These are phyloP conservation scores for Nephrotoma guestfalica DNA, from an alignment of 2,888 invertebrate species.

Conservation along the genomic window DNA sequence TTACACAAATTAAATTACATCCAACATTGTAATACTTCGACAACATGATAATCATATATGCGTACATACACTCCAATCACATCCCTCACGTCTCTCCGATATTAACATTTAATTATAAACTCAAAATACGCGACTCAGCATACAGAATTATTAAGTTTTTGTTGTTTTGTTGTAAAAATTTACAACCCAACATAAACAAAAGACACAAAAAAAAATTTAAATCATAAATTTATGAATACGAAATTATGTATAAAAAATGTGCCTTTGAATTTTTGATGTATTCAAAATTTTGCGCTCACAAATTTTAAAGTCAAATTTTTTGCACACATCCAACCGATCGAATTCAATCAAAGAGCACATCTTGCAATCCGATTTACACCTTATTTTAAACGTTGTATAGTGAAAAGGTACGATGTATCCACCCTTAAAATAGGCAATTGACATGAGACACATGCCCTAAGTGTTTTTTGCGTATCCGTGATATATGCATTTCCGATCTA, in stretches of 20 bases:
- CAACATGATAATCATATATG: too few relatives aligned
- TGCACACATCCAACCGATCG: background rate
- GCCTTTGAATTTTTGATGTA: background rate
- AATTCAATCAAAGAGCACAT: background rate
- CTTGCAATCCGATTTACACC: background rate
- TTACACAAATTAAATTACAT: too few relatives aligned
- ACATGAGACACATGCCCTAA: background rate
- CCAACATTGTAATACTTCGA: too few relatives aligned
- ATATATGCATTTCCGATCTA: background rate
- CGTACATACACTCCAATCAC: too few relatives aligned
- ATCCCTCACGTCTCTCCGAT: too few relatives aligned
- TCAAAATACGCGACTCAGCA: background rate
- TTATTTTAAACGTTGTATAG: background rate
- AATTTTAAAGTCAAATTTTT: background rate
- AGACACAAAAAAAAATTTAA: background rate
- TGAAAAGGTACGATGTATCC: background rate
- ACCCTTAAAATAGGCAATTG: background rate
- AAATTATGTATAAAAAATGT: background rate
- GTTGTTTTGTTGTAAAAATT: background rate
- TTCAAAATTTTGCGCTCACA: background rate
- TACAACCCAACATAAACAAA: background rate
- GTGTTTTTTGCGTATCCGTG: background rate
- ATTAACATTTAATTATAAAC: background rate
- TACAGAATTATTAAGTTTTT: background rate
- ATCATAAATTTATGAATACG: background rate